Evolutionary conservation across 2,888 invertebrate species (phyloP), one percentile per base, ranked within the genome.

Genomic region (Lydus trimaculatus): DNA sequence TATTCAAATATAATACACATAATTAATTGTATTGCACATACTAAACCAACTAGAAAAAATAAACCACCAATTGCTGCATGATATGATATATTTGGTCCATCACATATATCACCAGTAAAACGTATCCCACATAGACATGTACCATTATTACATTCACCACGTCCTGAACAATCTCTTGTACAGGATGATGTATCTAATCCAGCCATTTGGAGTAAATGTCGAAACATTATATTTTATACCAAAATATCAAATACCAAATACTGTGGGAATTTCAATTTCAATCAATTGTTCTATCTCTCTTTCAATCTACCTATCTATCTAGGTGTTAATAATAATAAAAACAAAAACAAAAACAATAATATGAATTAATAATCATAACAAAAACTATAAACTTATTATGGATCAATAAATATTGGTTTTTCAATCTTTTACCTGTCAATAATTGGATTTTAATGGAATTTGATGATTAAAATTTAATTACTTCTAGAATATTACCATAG

Each of bases 81-180:
- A 82, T 96, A 96, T 33, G 93, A 92, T 77, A 94, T 84, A 86
- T 96, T 96, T 72, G 93, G 94, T 31, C 92, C 91, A 69, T 92
- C 91, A 83, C 96, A 94, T 80, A 92, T 90, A 70, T 92, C 91
- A 11, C 96, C 96, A 70, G 95, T 89, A 84, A 92, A 97, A 65
- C 91, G 89, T 78, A 96, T 96, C 88, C 96, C 95, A 85, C 96
- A 96, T 76, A 95, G 89, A 83, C 96, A 96, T 65, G 95, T 95
- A 74, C 96, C 96, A 84, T 96, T 95, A 83, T 94, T 90, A 85
- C 96, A 96, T 86, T 96, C 96, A 23, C 96, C 96, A 72, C 94
- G 92, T 72, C 95, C 95, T 80, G 94, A 95, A 87, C 96, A 96
- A 85, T 91, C 93, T 78, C 89, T 89, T 68, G 88, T 89, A 83